Evolutionary conservation across 2,888 invertebrate genomes (phyloP), one percentile per base, ranked within the genome.

Genomic region (Tipula confusa): DNA sequence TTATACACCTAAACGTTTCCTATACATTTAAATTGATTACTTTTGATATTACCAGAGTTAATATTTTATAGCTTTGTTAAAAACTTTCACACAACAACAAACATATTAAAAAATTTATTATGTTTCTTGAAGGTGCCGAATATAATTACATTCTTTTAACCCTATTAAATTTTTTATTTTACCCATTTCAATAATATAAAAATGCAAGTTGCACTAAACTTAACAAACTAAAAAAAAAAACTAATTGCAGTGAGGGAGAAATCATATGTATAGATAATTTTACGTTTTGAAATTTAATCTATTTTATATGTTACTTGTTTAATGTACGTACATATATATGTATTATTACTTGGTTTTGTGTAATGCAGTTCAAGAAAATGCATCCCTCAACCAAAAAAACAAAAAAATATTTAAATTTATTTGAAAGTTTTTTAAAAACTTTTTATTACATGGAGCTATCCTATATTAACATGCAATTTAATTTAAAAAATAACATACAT

Each of bases 261-360:
- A 24, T 24, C n/a, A n/a, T n/a, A n/a, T n/a, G n/a, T 9, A 64
- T 64, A 24, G 64, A 64, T 64, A 64, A 64, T 64, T 64, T 64
- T 64, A 64, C 64, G 64, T 64, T 64, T 64, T 64, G 64, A 64
- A 64, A 64, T 64, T 64, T 64, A 64, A 64, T 64, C 64, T 64
- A 24, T 64, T 64, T 64, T 64, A 64, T 64, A 24, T 64, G 64
- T 64, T 64, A 64, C 64, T 64, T 64, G 64, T 64, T 64, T 24
- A 24, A 9, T 64, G 33, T 33, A 9, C 33, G 33, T 33, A 33
- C 9, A 33, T 33, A 6, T 33, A 33, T 11, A 33, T 64, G 9
- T 64, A 24, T 24, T 18, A 64, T 64, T 64, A 64, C 64, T 64
- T 64, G 24, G 64, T 18, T 64, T 64, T 24, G 64, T 64, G 64